Conservation (phyloP, 2,888 invertebrate genomes). For the Synanthedon tipuliformis region DNA sequence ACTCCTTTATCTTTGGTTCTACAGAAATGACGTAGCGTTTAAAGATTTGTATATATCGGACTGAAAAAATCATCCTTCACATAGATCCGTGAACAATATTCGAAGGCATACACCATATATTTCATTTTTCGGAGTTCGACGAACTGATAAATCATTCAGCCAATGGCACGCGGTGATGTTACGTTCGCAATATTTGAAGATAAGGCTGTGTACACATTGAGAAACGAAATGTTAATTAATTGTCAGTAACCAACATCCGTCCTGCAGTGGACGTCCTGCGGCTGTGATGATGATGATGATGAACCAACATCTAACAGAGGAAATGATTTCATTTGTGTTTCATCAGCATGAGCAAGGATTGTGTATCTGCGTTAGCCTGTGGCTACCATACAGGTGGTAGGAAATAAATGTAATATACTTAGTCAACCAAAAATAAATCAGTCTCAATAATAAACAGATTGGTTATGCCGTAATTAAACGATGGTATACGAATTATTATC, state of each 20-base stretch:
- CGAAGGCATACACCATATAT: constrained; percentile 9
- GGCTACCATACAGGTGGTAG: no score
- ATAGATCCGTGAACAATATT: background rate
- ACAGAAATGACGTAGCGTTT: no score
- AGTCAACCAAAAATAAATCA: no score
- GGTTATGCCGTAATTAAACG: no score
- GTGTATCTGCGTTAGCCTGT: background rate
- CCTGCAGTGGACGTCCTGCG: no score
- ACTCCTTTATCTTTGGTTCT: no score
- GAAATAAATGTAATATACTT: no score
- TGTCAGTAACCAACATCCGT: background rate
- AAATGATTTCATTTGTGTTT: background rate
- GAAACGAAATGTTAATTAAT: background rate
- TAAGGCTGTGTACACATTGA: background rate
- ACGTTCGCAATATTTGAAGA: constrained; percentile 2
- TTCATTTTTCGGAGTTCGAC: constrained; percentile 15
- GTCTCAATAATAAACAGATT: no score
- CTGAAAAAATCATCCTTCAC: no score
- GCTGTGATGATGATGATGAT: no score
- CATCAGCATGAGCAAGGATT: background rate
- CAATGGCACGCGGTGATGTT: constrained; percentile 5
- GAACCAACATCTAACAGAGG: background rate
- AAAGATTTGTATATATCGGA: no score
- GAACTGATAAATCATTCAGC: constrained; percentile 25
- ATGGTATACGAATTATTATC: no score